phyloP scores from a whole-genome alignment of 2,888 invertebrate species.

The Trichogramma dendrolimi region DNA sequence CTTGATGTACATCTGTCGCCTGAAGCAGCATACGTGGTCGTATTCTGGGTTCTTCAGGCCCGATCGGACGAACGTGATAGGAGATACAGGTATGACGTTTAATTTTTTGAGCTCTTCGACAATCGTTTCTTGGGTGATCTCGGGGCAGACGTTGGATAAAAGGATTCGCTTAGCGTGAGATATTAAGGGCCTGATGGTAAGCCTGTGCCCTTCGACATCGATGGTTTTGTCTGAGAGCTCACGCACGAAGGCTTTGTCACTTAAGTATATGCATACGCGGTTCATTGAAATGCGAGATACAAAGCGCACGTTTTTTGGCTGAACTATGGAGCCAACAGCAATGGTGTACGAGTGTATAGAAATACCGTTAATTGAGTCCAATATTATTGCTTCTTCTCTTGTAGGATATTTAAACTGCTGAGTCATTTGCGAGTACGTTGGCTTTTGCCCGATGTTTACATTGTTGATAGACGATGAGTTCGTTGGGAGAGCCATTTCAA shows the following conservation, averaged over 20 bases:
- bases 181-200: neutral
- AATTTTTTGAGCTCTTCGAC: neutral
- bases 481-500: too few relatives aligned
- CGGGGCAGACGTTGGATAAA: constrained; percentile 1
- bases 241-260: neutral
- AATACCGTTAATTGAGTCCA: neutral
- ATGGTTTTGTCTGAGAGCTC: neutral
- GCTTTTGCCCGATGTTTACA: too few relatives aligned
- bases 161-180: neutral
- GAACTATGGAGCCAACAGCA: neutral
- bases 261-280: neutral
- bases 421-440: neutral
- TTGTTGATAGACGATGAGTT: too few relatives aligned
- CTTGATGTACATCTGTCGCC: constrained; percentile 6
- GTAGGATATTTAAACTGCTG: neutral
- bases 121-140: constrained; percentile 1
- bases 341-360: neutral
- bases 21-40: constrained; percentile 1
- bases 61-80: neutral
- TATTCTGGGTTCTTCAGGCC: neutral
- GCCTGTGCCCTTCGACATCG: neutral
- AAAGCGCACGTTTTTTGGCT: neutral
- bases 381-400: neutral
- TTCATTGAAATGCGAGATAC: constrained; percentile 3
- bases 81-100: neutral